Conservation (phyloP, 2,888 invertebrate species). For the Blastobasis adustella region DNA sequence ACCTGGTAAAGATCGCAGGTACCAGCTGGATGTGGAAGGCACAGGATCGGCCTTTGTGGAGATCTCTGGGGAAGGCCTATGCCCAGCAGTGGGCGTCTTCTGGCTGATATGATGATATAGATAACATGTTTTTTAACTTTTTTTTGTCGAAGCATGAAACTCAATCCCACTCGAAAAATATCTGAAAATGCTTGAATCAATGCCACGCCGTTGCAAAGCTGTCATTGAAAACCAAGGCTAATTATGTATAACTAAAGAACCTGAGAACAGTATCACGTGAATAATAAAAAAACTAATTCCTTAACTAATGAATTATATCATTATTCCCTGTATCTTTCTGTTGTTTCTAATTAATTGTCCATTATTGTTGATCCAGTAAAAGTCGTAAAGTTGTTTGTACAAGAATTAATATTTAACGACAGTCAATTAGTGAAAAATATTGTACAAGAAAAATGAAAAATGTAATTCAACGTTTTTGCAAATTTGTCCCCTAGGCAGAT, state of each 20-base stretch:
- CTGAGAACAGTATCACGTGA: neutral
- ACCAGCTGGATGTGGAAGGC: too few relatives aligned
- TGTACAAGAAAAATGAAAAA: too few relatives aligned
- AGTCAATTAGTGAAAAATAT: too few relatives aligned
- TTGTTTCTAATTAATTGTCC: neutral
- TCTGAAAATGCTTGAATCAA: too few relatives aligned
- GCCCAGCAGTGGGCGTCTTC: too few relatives aligned
- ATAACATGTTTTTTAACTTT: too few relatives aligned
- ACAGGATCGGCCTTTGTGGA: too few relatives aligned
- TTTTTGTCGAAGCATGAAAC: neutral
- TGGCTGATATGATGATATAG: too few relatives aligned
- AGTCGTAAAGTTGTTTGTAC: neutral
- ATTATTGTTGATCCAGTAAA: neutral
- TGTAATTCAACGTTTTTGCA: too few relatives aligned
- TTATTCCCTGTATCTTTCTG: neutral
- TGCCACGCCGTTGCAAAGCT: neutral
- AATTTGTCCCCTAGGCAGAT: too few relatives aligned
- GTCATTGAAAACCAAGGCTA: neutral
- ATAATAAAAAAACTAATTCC: neutral
- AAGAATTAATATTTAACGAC: neutral
- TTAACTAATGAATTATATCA: neutral
- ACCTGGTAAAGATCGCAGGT: too few relatives aligned
- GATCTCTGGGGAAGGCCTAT: too few relatives aligned
- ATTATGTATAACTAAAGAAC: neutral
- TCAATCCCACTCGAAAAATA: neutral